These are phyloP conservation scores for Oncorhynchus nerka DNA, from an alignment of 2,113 vertebrate species.

Conservation along the genomic window DNA sequence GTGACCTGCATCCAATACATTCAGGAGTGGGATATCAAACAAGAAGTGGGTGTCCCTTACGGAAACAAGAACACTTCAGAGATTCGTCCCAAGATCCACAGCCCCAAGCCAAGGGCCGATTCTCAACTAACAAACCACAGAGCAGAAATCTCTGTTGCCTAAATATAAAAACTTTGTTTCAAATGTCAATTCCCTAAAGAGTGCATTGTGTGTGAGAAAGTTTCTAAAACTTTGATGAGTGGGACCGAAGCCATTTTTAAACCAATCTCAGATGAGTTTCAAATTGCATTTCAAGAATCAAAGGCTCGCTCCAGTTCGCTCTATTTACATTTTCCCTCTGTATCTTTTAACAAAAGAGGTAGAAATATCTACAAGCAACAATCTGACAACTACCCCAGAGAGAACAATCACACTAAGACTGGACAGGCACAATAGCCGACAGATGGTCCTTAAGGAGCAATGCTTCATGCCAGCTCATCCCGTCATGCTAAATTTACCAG, in stretches of 20 bases:
- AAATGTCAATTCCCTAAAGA: background rate
- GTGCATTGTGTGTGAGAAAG: background rate
- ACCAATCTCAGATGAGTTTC: constrained; percentile 2
- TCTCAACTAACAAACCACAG: background rate
- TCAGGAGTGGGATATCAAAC: constrained; percentile 34
- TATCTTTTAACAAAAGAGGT: constrained; percentile 39
- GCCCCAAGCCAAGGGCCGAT: background rate
- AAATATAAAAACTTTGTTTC: background rate
- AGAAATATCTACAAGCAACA: constrained; percentile 36
- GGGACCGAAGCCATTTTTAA: constrained; percentile 9
- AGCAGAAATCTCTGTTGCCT: background rate
- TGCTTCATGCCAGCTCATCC: constrained; percentile 44
- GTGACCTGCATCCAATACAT: constrained; percentile 56
- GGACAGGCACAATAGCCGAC: constrained; percentile 49
- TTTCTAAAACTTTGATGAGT: background rate
- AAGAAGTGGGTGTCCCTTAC: background rate
- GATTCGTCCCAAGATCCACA: background rate
- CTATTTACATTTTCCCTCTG: constrained; percentile 9
- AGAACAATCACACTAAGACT: constrained; percentile 38
- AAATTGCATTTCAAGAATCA: background rate
- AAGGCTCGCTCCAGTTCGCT: background rate
- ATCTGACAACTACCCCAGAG: constrained; percentile 32
- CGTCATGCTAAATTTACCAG: constrained; percentile 60
- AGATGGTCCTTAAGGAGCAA: constrained; percentile 46
- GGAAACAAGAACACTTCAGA: no score